Base-by-base conservation (phyloP, 2,888 invertebrate genomes). In the Drosophila siamana region DNA sequence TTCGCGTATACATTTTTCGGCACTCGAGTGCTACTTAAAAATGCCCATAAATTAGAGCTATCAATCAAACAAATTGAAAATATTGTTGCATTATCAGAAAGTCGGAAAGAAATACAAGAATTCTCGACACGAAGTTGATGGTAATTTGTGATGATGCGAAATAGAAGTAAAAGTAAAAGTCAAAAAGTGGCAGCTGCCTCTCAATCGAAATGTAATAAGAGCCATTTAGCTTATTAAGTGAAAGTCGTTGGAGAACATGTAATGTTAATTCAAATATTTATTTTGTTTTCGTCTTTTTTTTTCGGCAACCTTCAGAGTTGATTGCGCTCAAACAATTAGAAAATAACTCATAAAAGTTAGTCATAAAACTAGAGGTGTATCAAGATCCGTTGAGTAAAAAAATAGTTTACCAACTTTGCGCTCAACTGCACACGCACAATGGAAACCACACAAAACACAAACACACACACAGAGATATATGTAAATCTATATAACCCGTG, bases 361-460 rank as follows among this genome's bases (percentile, higher is more conserved):
- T 62, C 74, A 72, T 69, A 60, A 78, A 62, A 55, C 15, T 22
- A 46, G 40, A 44, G 33, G 8, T 38, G 28, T 55, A 71, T 65
- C 54, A 52, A 70, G 52, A 71, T 62, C 66, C 50, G 40, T n/a
- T n/a, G n/a, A n/a, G n/a, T n/a, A 40, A 46, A 65, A 64, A 71
- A 73, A 59, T 64, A 73, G 59, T 59, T 55, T 61, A 56, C 54
- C 69, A 78, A 87, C 74, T 83, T 87, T 87, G 82, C 86, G 83
- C 66, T 83, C 72, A 76, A 78, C 26, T 87, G 88, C 74, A 56
- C 86, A 83, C 82, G 81, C 81, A 83, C 86, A 87, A 85, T 82
- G 72, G 56, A 62, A 60, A 44, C 63, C 43, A 33, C 60, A 61
- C 11, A n/a, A n/a, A n/a, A 15, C 11, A 48, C 5, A 46, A 4